These are phyloP conservation scores for Mustelus asterias DNA, from an alignment of 2,113 vertebrate species.

Conservation along the genomic window DNA sequence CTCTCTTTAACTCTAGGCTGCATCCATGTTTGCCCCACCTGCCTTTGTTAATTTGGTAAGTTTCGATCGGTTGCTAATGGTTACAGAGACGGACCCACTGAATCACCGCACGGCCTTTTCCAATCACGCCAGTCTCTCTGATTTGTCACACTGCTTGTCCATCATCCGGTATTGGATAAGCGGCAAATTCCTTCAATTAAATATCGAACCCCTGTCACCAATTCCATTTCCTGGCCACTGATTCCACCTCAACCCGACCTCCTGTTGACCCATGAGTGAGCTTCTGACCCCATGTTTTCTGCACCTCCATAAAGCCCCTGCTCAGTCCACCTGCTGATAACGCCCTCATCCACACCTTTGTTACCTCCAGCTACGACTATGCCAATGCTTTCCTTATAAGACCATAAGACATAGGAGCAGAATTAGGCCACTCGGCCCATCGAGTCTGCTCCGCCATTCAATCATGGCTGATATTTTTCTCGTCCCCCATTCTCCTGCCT, in stretches of 20 bases:
- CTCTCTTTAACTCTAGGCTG: background rate
- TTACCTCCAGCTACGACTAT: background rate
- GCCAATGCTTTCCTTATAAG: background rate
- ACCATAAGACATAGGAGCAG: too few relatives aligned
- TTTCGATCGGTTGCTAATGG: background rate
- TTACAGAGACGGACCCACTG: background rate
- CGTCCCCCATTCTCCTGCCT: too few relatives aligned
- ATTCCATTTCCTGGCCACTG: background rate
- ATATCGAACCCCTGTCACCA: background rate
- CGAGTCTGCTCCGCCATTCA: too few relatives aligned
- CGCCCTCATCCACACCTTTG: background rate
- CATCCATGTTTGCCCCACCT: background rate
- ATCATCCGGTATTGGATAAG: background rate
- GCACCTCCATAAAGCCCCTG: background rate
- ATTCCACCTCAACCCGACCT: background rate
- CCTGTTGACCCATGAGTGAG: background rate
- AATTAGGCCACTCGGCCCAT: too few relatives aligned
- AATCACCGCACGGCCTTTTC: background rate
- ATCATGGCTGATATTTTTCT: too few relatives aligned
- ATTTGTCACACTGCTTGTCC: background rate
- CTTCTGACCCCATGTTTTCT: background rate
- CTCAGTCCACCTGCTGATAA: background rate
- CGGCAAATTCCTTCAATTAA: background rate
- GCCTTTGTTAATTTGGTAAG: background rate
- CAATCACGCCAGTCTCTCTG: background rate